These are phyloP conservation scores for Ommatoiulus sabulosus DNA, from an alignment of 2,888 invertebrate species.

Conservation along the genomic window DNA sequence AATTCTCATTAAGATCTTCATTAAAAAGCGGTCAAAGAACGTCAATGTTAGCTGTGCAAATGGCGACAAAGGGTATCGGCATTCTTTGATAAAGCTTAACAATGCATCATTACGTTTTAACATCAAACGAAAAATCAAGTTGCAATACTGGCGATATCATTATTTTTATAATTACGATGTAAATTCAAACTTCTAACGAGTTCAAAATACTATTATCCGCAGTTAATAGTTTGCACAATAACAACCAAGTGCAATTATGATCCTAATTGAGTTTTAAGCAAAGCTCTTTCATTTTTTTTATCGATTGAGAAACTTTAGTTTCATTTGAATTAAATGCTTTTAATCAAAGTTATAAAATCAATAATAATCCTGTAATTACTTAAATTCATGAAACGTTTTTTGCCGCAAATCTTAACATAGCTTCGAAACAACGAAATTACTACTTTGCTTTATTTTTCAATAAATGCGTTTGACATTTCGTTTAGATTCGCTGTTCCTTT, in stretches of 20 bases:
- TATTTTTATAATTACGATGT: neutral
- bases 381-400: neutral
- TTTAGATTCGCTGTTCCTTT: no score
- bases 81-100: neutral
- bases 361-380: neutral
- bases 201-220: no score
- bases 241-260: no score
- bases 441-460: no score
- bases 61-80: neutral
- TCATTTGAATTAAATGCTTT: no score
- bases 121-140: neutral
- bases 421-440: no score
- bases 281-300: no score
- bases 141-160: neutral
- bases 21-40: neutral
- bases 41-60: neutral
- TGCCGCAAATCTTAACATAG: neutral
- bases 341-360: no score
- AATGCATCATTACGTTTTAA: neutral
- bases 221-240: no score
- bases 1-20: neutral
- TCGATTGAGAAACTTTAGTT: no score
- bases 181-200: neutral
- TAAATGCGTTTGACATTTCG: no score
- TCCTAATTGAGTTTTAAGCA: no score